Base-by-base conservation (phyloP, 2,888 invertebrate species). In the Drosophila suboccidentalis region DNA sequence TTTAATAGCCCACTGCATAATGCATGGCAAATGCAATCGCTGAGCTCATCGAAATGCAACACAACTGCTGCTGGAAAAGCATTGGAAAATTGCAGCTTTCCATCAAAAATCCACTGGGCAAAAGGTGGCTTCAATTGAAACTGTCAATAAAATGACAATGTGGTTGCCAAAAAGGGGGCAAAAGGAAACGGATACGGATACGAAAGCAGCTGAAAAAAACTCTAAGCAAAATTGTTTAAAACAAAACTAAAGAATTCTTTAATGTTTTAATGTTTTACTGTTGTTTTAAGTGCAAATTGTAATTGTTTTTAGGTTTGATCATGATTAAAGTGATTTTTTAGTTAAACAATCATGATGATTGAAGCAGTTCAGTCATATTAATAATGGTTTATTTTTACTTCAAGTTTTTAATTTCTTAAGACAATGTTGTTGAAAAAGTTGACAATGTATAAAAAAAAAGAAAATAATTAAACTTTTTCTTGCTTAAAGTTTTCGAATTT, bases 1-100 rank as follows among this genome's bases (percentile, higher is more conserved):
- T 78, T 78, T 72, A 80, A 80, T 81, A 61, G 69, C 65, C 62
- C 62, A 39, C 59, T 75, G 76, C 78, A 84, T 84, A 81, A 78
- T 84, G 85, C 81, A 84, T 84, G 82, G 22, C 65, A 75, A 77
- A 62, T 71, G 63, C 59, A 70, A 54, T 51, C 60, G 63, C 15
- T 50, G 51, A 43, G 63, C 68, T 65, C 71, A 81, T 74, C 78
- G 63, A 67, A 80, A 78, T 70, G 65, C 75, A 63, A 13, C 38
- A 22, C 49, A 54, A 26, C 39, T 29, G 38, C 53, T 36, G 49
- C 32, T 54, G 49, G n/a, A 32, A 73, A 55, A 66, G 19, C 26
- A 29, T 38, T 29, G 63, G 13, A 44, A 44, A 54, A 41, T 32
- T 19, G 19, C 34, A 43, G 43, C 34, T 55, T 34, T 55, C 34